phyloP scores from a whole-genome alignment of 92 coral and sea anemone species.

The Zoanthus solanderi region DNA sequence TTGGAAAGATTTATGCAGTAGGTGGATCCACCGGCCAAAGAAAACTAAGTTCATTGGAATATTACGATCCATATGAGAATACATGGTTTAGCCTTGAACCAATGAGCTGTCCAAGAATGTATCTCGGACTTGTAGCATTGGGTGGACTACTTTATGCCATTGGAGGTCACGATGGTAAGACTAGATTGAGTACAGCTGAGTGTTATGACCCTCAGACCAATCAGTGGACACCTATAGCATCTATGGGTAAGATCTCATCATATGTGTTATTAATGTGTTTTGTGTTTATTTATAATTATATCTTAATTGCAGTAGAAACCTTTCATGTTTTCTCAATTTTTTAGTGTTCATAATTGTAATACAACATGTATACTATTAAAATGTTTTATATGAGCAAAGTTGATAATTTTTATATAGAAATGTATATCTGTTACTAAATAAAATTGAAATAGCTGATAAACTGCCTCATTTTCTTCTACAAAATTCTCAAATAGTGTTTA shows the following conservation, averaged over 20 bases:
- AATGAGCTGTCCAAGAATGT: conserved; percentile 88
- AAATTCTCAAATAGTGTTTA: no score
- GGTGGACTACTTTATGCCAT: conserved; percentile 93
- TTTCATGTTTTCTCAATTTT: no score
- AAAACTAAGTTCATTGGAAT: conserved; percentile 84
- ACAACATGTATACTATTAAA: no score
- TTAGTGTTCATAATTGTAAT: no score
- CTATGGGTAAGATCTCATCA: conserved; percentile 77
- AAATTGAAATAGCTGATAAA: no score
- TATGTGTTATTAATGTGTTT: no score
- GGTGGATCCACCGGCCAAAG: conserved; percentile 91
- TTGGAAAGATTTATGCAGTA: conserved; percentile 87
- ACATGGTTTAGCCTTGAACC: conserved; percentile 76
- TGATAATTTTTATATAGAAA: no score
- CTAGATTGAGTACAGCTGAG: conserved; percentile 85
- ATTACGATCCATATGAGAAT: conserved; percentile 81
- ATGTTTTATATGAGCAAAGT: no score
- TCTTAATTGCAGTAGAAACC: no score
- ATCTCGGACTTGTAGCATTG: conserved; percentile 82
- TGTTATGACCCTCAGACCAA: conserved; percentile 95
- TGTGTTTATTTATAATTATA: no score
- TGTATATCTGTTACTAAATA: no score
- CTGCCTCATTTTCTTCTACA: no score
- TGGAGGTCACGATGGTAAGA: conserved; percentile 93
- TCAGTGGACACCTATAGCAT: conserved; percentile 81